Percentiles rank a stretch among this genome's conserved stretches.
These are phyloP conservation scores for Dipodomys merriami DNA, from an alignment of 2,113 vertebrate genomes.

Conservation along the genomic window DNA sequence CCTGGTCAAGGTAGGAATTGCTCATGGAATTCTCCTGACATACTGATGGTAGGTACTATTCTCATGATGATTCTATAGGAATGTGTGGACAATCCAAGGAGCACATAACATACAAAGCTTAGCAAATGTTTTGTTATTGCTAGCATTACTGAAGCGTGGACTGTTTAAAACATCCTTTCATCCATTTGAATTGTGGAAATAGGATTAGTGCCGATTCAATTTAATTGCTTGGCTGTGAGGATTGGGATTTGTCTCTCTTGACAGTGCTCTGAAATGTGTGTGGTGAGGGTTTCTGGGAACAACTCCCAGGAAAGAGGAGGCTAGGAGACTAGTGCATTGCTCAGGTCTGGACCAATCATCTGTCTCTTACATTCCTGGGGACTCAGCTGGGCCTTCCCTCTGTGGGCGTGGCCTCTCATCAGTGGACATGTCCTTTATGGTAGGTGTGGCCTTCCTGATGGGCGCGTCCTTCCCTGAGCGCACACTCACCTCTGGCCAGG, in stretches of 20 bases:
- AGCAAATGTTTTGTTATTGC: not conserved
- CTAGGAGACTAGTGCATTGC: not conserved
- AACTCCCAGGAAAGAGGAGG: not conserved
- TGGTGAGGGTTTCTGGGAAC: not conserved
- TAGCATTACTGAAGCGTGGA: not conserved
- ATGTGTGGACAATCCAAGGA: not conserved
- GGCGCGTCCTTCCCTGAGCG: no score
- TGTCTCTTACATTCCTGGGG: not conserved
- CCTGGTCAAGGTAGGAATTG: not conserved
- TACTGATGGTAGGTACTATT: no score
- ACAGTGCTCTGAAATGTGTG: not conserved
- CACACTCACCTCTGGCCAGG: constrained; percentile 90
- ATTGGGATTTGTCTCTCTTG: not conserved
- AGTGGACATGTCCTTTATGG: not conserved
- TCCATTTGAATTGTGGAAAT: not conserved
- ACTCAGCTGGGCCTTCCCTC: no score
- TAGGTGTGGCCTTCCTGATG: not conserved
- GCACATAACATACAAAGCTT: not conserved
- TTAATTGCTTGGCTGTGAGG: not conserved
- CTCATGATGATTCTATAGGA: accelerated
- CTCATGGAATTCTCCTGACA: not conserved
- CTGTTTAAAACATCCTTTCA: not conserved
- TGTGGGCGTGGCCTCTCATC: not conserved
- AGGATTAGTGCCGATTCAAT: not conserved
- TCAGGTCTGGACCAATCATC: not conserved